phyloP scores from a whole-genome alignment of 2,797 vertebrate genomes.

The Pantherophis alleghaniensis region DNA sequence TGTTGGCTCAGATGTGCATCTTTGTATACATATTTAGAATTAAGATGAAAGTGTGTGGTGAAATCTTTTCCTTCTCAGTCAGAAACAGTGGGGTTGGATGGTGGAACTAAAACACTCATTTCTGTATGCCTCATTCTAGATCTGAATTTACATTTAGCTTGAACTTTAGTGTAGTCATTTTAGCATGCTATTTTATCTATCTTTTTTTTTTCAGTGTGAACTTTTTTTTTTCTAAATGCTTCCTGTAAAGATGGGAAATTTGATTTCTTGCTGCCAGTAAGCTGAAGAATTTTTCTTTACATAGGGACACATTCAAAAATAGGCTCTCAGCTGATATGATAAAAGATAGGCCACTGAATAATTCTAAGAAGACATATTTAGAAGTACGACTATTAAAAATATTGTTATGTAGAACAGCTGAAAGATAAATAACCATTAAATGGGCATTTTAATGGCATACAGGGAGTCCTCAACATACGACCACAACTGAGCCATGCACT shows the following conservation, averaged over 20 bases:
- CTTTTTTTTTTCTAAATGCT: background rate
- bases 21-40: background rate
- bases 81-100: background rate
- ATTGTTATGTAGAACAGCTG: background rate
- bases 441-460: conserved; percentile 25
- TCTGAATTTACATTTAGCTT: background rate
- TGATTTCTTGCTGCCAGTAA: background rate
- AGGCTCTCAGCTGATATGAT: background rate
- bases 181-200: background rate
- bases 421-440: conserved; percentile 4
- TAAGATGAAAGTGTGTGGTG: background rate
- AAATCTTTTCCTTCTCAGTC: background rate
- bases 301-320: background rate
- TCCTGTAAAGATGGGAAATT: background rate
- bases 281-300: background rate
- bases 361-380: background rate
- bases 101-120: background rate
- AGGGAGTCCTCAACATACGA: background rate
- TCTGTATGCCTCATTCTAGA: background rate
- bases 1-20: background rate
- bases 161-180: background rate
- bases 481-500: background rate
- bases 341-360: background rate
- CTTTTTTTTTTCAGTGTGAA: background rate
- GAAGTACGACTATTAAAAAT: background rate